Evolutionary conservation across 2,113 vertebrate species (phyloP), one percentile per base, ranked within the genome.

Genomic region (Oenanthe oenanthe): DNA sequence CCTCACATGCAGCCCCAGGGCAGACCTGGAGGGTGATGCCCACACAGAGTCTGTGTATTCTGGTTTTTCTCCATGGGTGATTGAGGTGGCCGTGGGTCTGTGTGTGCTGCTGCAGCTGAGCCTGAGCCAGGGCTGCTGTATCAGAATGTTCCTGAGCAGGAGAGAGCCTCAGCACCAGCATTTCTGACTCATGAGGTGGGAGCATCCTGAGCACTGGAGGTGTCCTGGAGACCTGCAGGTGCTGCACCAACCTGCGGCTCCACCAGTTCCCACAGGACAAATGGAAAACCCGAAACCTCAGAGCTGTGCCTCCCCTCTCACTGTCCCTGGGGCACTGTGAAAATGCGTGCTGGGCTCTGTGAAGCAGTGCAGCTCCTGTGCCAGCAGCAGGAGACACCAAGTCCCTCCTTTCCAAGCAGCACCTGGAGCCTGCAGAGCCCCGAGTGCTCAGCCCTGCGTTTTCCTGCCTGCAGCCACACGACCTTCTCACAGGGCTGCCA

Each of bases 371-470:
- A 89, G 58, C 67, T 45, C 72, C 1, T 56, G 32, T 38, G 48
- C 32, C 17, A 60, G 63, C 58, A 73, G 38, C 67, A 34, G 53
- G 58, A 65, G 62, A 18, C 2, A 4, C 15, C 1, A 24, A 40
- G 13, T 45, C 8, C 18, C 17, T 26, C 32, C 38, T 75, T 68
- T 9, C 34, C 45, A 3, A 57, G 6, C 1, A 3, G 1, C 58
- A 4, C 10, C 36, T 1, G 3, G 67, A 10, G 22, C 29, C 16
- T 2, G 16, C 61, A 3, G 22, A 66, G 67, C 73, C 2, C 1
- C 0, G 31, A 1, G 11, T 1, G 15, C 17, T 0, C 29, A 29
- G 38, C 7, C 2, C 62, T 26, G 56, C 17, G 0, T 48, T 40
- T 12, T 17, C 68, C 36, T 10, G 1, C 6, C 43, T 40, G 79